Percentiles rank a stretch among this genome's conserved stretches.
phyloP scores from a whole-genome alignment of 2,797 vertebrate species.

The Botia kubotai region DNA sequence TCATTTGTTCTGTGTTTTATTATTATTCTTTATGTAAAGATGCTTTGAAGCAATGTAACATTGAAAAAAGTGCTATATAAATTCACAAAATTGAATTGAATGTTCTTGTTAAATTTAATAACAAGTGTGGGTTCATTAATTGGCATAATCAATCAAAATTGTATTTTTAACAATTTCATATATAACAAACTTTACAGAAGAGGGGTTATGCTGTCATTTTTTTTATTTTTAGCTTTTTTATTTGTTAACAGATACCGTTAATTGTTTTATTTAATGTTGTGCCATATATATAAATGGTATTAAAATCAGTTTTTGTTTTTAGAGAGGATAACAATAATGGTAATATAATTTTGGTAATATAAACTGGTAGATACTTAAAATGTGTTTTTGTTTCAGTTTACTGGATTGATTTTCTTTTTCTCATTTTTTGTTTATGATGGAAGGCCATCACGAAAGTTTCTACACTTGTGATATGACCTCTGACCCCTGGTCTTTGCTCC shows the following conservation, averaged over 20 bases:
- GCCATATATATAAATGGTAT: too few species aligned
- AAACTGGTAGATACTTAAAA: background rate
- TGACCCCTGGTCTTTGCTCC: constrained; percentile 65
- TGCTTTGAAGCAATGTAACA: too few species aligned
- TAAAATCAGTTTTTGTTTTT: too few species aligned
- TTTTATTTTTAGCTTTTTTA: background rate
- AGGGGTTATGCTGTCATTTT: background rate
- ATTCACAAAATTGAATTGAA: too few species aligned
- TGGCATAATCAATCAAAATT: too few species aligned
- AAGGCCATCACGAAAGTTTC: constrained; percentile 85
- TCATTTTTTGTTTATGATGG: constrained; percentile 48
- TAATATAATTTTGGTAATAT: background rate
- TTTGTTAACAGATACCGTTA: background rate
- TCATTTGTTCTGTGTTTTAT: too few species aligned
- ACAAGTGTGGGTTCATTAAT: too few species aligned
- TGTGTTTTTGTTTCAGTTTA: background rate
- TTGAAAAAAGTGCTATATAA: too few species aligned
- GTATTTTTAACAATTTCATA: too few species aligned
- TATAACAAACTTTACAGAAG: background rate
- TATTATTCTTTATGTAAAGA: too few species aligned
- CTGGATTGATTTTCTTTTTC: constrained; percentile 9
- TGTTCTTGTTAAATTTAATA: too few species aligned
- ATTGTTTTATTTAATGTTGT: too few species aligned
- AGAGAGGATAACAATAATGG: background rate
- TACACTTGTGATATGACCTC: constrained; percentile 81